A percentile compares a stretch with the other conserved stretches of the same genome.
phyloP scores from a whole-genome alignment of 2,888 invertebrate genomes.

The Cistogaster globosa region DNA sequence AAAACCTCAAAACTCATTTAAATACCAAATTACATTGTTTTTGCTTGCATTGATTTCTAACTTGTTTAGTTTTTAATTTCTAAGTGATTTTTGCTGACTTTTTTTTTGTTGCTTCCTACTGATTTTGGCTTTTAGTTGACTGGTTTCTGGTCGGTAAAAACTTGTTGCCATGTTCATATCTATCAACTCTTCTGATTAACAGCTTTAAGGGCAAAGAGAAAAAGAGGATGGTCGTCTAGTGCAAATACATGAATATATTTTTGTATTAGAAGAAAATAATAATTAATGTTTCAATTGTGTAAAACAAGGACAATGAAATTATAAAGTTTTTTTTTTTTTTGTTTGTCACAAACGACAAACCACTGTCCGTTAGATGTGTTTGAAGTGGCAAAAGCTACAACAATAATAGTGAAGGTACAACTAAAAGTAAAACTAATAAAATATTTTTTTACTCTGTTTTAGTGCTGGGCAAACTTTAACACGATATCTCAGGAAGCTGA shows the following conservation, averaged over 20 bases:
- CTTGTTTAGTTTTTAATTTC: slow-evolving; percentile 20
- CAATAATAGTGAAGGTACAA: slow-evolving; percentile 9
- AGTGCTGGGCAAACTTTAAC: slow-evolving; percentile 60
- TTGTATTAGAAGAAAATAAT: slow-evolving; percentile 30
- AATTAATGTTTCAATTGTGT: slow-evolving; percentile 56
- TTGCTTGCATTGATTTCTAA: slow-evolving; percentile 38
- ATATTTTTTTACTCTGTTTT: slow-evolving; percentile 34
- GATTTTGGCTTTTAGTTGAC: slow-evolving; percentile 11
- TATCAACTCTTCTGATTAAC: neutral
- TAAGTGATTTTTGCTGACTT: too few species aligned
- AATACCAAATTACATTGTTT: slow-evolving; percentile 32
- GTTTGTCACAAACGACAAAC: slow-evolving; percentile 19
- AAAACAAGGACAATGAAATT: slow-evolving; percentile 51
- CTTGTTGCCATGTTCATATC: slow-evolving; percentile 40
- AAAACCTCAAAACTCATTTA: slow-evolving; percentile 62
- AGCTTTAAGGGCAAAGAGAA: neutral
- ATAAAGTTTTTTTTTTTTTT: slow-evolving; percentile 10
- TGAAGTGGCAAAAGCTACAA: slow-evolving; percentile 10
- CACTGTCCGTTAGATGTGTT: slow-evolving; percentile 15
- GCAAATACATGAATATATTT: neutral
- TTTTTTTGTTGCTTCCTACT: slow-evolving; percentile 2
- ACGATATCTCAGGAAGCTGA: slow-evolving; percentile 61
- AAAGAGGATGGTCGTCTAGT: neutral
- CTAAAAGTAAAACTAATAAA: slow-evolving; percentile 15
- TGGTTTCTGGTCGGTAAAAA: slow-evolving; percentile 18